Conservation (phyloP, 2,797 vertebrate genomes). For the Phalloptychus januarius region DNA sequence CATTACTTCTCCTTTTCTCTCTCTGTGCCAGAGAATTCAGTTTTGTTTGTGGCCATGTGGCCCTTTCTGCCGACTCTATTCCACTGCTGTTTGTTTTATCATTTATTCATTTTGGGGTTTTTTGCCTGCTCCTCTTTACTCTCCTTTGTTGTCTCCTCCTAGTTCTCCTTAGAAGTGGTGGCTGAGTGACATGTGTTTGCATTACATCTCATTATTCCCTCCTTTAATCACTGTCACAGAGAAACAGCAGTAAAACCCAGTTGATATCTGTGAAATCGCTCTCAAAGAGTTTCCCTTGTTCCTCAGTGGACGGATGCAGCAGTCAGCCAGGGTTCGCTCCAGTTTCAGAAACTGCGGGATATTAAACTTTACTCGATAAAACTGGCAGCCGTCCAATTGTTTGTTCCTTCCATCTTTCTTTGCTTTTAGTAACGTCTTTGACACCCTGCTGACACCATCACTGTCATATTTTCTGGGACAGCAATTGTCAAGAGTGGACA, state of each 20-base stretch:
- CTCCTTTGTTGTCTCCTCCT: conserved; percentile 17
- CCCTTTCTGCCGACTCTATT: conserved; percentile 24
- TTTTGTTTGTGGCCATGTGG: conserved; percentile 42
- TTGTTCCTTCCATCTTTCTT: not conserved
- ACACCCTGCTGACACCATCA: conserved; percentile 12
- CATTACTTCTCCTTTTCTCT: conserved; percentile 56
- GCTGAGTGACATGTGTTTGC: conserved; percentile 48
- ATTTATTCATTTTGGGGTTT: conserved; percentile 31
- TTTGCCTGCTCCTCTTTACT: not conserved
- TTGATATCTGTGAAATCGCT: conserved; percentile 42
- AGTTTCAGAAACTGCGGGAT: conserved; percentile 28
- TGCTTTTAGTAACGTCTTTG: conserved; percentile 21
- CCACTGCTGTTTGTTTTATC: conserved; percentile 31
- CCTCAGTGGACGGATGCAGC: conserved; percentile 3
- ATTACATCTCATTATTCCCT: conserved; percentile 45
- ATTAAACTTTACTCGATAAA: conserved; percentile 30
- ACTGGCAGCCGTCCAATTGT: conserved; percentile 24
- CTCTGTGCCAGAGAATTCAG: conserved; percentile 63
- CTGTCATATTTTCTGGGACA: conserved; percentile 48
- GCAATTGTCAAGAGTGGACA: conserved; percentile 32
- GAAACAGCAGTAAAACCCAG: conserved; percentile 19
- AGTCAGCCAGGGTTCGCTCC: conserved; percentile 21
- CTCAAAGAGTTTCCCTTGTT: conserved; percentile 23
- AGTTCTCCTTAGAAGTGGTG: conserved; percentile 8
- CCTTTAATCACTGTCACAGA: conserved; percentile 46